Evolutionary conservation across 2,888 invertebrate genomes (phyloP).

Genomic region (Chirona hameri): DNA sequence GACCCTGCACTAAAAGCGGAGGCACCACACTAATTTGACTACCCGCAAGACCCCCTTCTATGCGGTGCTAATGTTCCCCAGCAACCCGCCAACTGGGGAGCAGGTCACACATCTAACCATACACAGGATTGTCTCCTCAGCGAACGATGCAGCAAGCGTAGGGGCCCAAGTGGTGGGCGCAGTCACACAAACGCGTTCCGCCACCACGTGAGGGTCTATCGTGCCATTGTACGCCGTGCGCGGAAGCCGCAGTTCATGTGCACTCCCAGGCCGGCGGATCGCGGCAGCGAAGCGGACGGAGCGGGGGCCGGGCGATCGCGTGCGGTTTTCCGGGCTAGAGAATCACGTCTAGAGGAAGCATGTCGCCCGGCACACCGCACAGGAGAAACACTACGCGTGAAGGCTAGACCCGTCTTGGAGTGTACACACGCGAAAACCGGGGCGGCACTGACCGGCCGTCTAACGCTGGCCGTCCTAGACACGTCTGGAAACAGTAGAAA

Average conservation of each 20-base stretch:
- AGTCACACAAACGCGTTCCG: not conserved
- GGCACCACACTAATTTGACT: not conserved
- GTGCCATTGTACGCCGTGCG: too few species aligned
- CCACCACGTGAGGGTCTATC: not conserved
- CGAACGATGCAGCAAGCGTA: not conserved
- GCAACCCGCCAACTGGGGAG: not conserved
- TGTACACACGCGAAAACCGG: not conserved
- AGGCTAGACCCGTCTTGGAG: constrained; percentile 2
- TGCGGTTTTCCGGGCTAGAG: too few species aligned
- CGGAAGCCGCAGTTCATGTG: too few species aligned
- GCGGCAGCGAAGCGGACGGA: too few species aligned
- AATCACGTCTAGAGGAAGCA: not conserved
- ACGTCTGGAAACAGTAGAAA: too few species aligned
- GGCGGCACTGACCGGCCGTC: not conserved
- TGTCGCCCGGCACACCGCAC: not conserved
- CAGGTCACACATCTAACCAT: too few species aligned
- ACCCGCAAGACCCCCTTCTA: not conserved
- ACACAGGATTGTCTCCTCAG: not conserved
- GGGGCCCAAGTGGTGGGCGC: not conserved
- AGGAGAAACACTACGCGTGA: not conserved
- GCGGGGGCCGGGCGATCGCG: too few species aligned
- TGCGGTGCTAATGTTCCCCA: not conserved
- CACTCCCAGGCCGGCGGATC: too few species aligned
- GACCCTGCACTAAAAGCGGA: not conserved
- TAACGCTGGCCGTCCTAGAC: not conserved